Evolutionary conservation across 2,113 vertebrate species (phyloP), one percentile per base, ranked within the genome.

Genomic region (Panurus biarmicus): DNA sequence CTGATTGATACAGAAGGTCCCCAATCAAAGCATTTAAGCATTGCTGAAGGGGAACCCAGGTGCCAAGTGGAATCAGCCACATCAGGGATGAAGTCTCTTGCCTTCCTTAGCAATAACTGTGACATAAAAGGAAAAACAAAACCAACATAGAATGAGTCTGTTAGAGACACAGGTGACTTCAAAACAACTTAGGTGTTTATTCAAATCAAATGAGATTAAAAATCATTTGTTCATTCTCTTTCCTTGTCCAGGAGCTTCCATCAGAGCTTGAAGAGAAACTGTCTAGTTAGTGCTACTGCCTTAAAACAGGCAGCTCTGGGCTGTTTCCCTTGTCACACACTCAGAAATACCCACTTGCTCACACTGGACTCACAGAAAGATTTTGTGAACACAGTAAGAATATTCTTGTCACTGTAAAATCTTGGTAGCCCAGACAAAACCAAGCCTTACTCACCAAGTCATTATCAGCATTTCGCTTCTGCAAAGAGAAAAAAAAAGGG

Each of bases 381-480:
- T 21, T 42, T 28, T 38, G 26, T 56, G 19, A 89, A 65, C 29
- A 66, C 28, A 31, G 15, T 22, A 64, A 65, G 42, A 58, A 38
- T 54, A 51, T 54, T 85, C 36, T 57, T 50, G 25, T 74, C 48
- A 20, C 26, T 65, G 7, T 25, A 42, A 50, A 65, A 35, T 42
- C 44, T 44, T 69, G 53, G 42, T 12, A 81, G 35, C 10, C 12
- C 0, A 0, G 25, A 72, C 12, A 89, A 92, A 94, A 60, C 3
- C 66, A 85, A 73, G 14, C 13, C 22, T 61, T 91, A 98, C 98
- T 98, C 83, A 98, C 97, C 95, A 95, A 88, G 79, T 88, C 90
- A 54, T 96, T 94, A 50, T 95, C 72, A 72, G 92, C 85, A 92
- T 90, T 95, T 93, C 90, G 96, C 40, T 97, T 98, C 98, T 98